Percentiles rank a stretch among this genome's conserved stretches.
phyloP scores from a whole-genome alignment of 2,888 invertebrate genomes.

The Dryobotodes eremita region DNA sequence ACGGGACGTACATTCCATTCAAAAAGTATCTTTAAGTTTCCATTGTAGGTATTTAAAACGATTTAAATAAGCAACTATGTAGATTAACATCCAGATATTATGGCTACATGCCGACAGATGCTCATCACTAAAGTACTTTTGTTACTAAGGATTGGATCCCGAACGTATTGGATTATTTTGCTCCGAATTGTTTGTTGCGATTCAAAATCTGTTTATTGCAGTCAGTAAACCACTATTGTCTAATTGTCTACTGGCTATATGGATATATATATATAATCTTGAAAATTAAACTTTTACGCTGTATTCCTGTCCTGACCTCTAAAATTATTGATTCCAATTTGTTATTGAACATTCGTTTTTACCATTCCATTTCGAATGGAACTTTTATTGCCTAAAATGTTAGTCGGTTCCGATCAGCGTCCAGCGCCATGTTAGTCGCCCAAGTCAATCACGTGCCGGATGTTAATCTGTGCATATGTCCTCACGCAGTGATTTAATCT shows the following conservation, averaged over 20 bases:
- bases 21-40: conserved; percentile 21
- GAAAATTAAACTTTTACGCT: neutral
- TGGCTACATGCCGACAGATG: neutral
- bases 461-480: conserved; percentile 74
- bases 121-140: neutral
- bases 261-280: neutral
- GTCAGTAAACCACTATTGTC: neutral
- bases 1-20: conserved; percentile 47
- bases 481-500: conserved; percentile 74
- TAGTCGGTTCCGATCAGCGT: conserved; percentile 26
- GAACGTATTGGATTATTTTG: neutral
- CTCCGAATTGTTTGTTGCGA: neutral
- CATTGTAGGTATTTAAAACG: neutral
- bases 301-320: conserved; percentile 11
- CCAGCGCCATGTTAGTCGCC: conserved; percentile 53
- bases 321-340: conserved; percentile 15
- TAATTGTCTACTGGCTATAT: neutral
- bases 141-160: neutral
- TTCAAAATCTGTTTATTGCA: neutral
- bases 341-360: neutral
- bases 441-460: conserved; percentile 73
- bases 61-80: neutral
- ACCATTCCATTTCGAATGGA: conserved; percentile 15
- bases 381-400: conserved; percentile 24
- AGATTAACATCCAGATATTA: neutral